Base-by-base conservation (phyloP, 1,140 invertebrate species). In the Drosophila micromelanica region DNA sequence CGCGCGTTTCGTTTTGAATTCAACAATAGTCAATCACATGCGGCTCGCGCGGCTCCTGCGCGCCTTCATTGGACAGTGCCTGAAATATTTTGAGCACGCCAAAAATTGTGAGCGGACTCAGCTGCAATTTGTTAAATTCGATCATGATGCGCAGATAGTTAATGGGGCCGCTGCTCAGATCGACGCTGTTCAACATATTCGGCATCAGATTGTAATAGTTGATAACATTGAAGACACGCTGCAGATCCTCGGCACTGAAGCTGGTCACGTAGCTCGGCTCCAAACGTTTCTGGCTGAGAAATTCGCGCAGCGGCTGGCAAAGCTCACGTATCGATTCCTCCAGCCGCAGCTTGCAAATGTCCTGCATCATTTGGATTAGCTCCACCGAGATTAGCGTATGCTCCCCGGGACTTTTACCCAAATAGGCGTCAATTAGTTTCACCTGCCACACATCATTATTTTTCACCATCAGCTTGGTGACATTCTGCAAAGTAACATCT, bases 121-220 rank as follows among this genome's bases (percentile, higher is more conserved):
- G 74, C 45, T 85, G 73, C 15, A 92, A 40, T 5, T 90, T 78
- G 30, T 91, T 85, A 42, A 93, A 86, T 23, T 90, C 87, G 46
- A 91, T 67, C 23, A 93, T 59, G 9, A 93, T 60, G 2, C 87
- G 82, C 61, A 93, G 57, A 49, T 92, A 92, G 40, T 90, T 92
- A 5, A 92, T 37, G 2, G 82, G 73, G 0, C 86, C 90, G 32
- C 55, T 61, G 38, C 57, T 75, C 9, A 85, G 45, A 63, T 90
- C 76, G 6, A 92, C 62, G n/a, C 86, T 90, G 40, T 76, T 86
- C 32, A 94, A 67, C 37, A 92, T 84, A 35, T 92, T 89, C 13
- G 91, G 91, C 12, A 94, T 93, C 55, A 95, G 89, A 81, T 95
- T 94, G 68, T 95, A 94, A 85, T 93, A 95, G 57, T 94, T 94